Evolutionary conservation across 37 sponge, comb jelly and placozoan genomes (phyloP).

Genomic region (Oscarella lobularis): DNA sequence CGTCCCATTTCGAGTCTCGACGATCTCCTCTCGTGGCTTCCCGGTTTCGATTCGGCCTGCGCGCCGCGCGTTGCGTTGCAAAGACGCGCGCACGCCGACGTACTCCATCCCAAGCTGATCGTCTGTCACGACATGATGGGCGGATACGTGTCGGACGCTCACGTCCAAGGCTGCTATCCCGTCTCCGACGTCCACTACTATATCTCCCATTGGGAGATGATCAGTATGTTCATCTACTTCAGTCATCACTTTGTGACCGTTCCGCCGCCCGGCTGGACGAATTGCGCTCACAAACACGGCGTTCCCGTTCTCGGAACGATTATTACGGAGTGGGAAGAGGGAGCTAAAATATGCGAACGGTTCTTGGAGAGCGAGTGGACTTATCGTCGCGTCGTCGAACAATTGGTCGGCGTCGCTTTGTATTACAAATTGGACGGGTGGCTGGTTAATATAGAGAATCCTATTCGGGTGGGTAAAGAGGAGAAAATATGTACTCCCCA

Average conservation of each 20-base stretch:
- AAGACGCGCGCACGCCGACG: not conserved
- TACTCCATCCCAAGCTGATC: slow-evolving; percentile 7
- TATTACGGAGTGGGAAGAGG: slow-evolving; percentile 89
- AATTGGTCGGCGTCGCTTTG: slow-evolving; percentile 57
- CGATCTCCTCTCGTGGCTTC: not conserved
- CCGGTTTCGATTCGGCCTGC: not conserved
- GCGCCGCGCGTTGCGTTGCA: not conserved
- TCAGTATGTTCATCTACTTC: slow-evolving; percentile 87
- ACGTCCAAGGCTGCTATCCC: slow-evolving; percentile 31
- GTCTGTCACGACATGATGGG: slow-evolving; percentile 99
- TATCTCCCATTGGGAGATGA: slow-evolving; percentile 91
- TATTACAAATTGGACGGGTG: slow-evolving; percentile 94
- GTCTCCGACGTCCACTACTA: slow-evolving; percentile 38
- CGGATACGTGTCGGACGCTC: slow-evolving; percentile 76
- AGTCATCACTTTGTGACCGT: slow-evolving; percentile 88
- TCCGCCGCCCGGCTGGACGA: slow-evolving; percentile 90
- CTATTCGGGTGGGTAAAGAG: slow-evolving; percentile 38
- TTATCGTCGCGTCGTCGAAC: slow-evolving; percentile 33
- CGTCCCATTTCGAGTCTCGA: not conserved
- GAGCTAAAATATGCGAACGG: slow-evolving; percentile 46
- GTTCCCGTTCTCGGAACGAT: slow-evolving; percentile 71
- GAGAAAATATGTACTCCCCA: slow-evolving; percentile 11
- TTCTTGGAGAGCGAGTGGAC: slow-evolving; percentile 35
- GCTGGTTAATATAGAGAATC: slow-evolving; percentile 96
- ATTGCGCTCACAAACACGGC: slow-evolving; percentile 79